Evolutionary conservation across 2,888 invertebrate genomes (phyloP).

Genomic region (Trisateles emortualis): DNA sequence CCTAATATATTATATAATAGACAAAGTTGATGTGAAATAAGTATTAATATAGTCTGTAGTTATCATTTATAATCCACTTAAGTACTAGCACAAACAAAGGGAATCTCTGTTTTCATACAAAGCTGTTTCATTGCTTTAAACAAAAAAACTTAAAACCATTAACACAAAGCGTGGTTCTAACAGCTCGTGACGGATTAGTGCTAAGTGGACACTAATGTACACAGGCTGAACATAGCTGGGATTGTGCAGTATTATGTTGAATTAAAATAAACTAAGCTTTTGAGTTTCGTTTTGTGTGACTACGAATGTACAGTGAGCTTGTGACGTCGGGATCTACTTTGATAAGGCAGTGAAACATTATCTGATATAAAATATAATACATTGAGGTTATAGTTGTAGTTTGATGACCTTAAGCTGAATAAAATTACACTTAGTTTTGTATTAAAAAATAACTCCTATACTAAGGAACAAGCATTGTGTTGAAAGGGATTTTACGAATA

Average conservation of each 20-base stretch:
- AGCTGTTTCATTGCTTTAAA: constrained; percentile 15
- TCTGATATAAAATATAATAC: too few relatives aligned
- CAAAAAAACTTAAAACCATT: constrained; percentile 24
- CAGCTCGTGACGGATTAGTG: constrained; percentile 53
- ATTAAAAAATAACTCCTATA: too few relatives aligned
- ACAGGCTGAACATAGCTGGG: not conserved
- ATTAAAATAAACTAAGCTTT: constrained; percentile 1
- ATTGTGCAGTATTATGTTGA: constrained; percentile 4
- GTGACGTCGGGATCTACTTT: not conserved
- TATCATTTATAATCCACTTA: not conserved
- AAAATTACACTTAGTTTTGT: too few relatives aligned
- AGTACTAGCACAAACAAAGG: not conserved
- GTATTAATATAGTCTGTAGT: too few relatives aligned
- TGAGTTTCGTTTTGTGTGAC: not conserved
- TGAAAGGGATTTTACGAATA: too few relatives aligned
- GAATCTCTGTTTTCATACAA: not conserved
- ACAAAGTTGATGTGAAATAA: too few relatives aligned
- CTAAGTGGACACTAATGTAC: constrained; percentile 49
- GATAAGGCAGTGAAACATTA: not conserved
- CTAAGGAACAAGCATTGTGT: too few relatives aligned
- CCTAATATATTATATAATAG: too few relatives aligned
- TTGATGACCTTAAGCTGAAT: too few relatives aligned
- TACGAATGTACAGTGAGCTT: not conserved
- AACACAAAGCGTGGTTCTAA: constrained; percentile 35
- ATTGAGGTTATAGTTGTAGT: too few relatives aligned